Evolutionary conservation across 2,888 invertebrate genomes (phyloP).

Genomic region (Philereme vetulata): DNA sequence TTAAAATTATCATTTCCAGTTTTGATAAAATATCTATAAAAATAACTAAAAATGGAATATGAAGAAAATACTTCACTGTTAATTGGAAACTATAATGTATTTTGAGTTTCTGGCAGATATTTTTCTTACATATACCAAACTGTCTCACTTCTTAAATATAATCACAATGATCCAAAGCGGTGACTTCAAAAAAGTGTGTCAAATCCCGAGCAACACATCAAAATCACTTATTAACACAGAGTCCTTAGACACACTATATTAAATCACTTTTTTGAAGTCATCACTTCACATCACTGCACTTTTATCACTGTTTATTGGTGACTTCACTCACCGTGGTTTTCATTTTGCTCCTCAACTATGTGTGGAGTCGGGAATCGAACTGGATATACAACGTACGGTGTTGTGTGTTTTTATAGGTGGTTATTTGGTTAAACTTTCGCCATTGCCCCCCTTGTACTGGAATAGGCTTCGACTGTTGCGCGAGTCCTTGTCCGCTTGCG

Average conservation of each 20-base stretch:
- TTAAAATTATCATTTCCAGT: no score
- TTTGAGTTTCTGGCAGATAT: background rate
- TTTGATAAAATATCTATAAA: no score
- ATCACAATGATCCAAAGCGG: slow-evolving; percentile 43
- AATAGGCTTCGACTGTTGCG: slow-evolving; percentile 52
- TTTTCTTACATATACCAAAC: slow-evolving; percentile 6
- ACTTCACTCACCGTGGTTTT: slow-evolving; percentile 76
- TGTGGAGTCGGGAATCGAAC: slow-evolving; percentile 75
- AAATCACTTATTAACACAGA: slow-evolving; percentile 30
- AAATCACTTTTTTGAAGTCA: slow-evolving; percentile 75
- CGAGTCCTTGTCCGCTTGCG: slow-evolving; percentile 64
- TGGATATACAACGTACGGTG: slow-evolving; percentile 71
- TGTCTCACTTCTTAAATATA: slow-evolving; percentile 13
- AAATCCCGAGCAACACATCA: slow-evolving; percentile 39
- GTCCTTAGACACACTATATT: slow-evolving; percentile 51
- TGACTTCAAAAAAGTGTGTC: slow-evolving; percentile 79
- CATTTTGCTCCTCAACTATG: slow-evolving; percentile 79
- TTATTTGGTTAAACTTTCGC: slow-evolving; percentile 81
- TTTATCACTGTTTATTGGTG: slow-evolving; percentile 32
- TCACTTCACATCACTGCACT: slow-evolving; percentile 66
- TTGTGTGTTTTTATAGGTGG: slow-evolving; percentile 81
- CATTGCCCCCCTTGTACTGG: slow-evolving; percentile 73
- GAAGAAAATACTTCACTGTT: background rate
- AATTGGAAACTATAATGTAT: background rate
- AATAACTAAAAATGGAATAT: no score